A percentile compares a stretch with the other conserved stretches of the same genome.
These are phyloP conservation scores for Gibbula magus DNA, from an alignment of 2,888 invertebrate genomes.

Conservation along the genomic window DNA sequence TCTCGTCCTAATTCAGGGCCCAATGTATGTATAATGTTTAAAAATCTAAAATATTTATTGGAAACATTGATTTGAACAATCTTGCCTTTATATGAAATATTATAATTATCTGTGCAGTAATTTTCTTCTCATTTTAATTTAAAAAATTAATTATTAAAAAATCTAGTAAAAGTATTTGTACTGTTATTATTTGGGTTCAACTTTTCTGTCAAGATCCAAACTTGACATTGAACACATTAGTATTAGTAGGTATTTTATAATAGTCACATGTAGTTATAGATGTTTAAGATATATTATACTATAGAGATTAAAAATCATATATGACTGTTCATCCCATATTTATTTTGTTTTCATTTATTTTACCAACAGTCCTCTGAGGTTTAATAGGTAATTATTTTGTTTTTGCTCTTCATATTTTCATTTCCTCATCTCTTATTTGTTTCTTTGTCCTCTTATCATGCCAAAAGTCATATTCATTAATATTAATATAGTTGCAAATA, in stretches of 20 bases:
- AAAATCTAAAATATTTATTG: not conserved
- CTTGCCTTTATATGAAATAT: not conserved
- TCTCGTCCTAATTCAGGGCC: slow-evolving; percentile 63
- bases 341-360: too few species aligned
- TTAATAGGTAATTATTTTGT: slow-evolving; percentile 24
- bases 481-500: not conserved
- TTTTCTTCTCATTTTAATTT: too few species aligned
- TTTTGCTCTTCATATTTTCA: not conserved
- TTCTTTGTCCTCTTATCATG: not conserved
- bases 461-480: not conserved
- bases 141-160: too few species aligned
- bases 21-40: slow-evolving; percentile 42
- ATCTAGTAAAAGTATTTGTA: too few species aligned
- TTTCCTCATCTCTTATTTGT: not conserved
- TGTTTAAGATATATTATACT: not conserved
- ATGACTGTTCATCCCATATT: too few species aligned
- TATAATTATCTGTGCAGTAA: not conserved
- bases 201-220: too few species aligned
- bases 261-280: not conserved
- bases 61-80: not conserved
- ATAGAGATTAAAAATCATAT: too few species aligned
- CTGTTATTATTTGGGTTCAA: too few species aligned
- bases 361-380: slow-evolving; percentile 37
- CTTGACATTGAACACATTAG: too few species aligned
- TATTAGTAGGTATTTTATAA: too few species aligned